These are phyloP conservation scores for Embidobia sp. DNA, from an alignment of 2,888 invertebrate species.

Conservation along the genomic window DNA sequence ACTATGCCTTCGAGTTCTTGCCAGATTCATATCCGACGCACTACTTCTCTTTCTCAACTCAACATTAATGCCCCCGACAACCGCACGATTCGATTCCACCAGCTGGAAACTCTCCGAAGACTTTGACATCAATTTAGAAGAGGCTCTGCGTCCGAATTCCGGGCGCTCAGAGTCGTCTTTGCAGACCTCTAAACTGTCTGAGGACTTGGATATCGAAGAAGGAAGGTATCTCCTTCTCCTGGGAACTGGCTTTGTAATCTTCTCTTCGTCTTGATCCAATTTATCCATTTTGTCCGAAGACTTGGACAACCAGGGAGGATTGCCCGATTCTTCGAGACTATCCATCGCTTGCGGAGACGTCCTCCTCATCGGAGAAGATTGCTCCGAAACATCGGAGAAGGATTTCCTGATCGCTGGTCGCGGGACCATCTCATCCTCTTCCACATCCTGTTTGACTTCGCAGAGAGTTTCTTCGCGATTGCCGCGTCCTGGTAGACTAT, in stretches of 20 bases:
- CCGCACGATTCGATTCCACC: constrained; percentile 8
- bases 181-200: constrained; percentile 75
- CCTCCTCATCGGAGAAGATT: constrained; percentile 65
- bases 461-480: constrained; percentile 19
- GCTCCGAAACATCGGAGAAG: constrained; percentile 74
- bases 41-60: constrained; percentile 75
- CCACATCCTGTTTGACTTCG: constrained; percentile 65
- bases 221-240: constrained; percentile 67
- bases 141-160: constrained; percentile 18
- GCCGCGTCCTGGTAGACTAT: constrained; percentile 66
- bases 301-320: constrained; percentile 73
- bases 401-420: constrained; percentile 61
- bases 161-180: constrained; percentile 68
- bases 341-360: constrained; percentile 74
- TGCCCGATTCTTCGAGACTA: constrained; percentile 71
- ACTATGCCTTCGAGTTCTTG: constrained; percentile 37
- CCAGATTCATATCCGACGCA: constrained; percentile 75
- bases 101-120: constrained; percentile 76
- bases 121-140: constrained; percentile 74
- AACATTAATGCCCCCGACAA: constrained; percentile 40
- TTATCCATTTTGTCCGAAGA: constrained; percentile 77
- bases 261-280: constrained; percentile 69
- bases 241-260: constrained; percentile 67
- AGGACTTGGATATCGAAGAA: constrained; percentile 75
- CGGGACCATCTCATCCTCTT: constrained; percentile 32